Conservation (phyloP, 37 sponge, comb jelly and placozoan species). For the Beroe ovata region DNA sequence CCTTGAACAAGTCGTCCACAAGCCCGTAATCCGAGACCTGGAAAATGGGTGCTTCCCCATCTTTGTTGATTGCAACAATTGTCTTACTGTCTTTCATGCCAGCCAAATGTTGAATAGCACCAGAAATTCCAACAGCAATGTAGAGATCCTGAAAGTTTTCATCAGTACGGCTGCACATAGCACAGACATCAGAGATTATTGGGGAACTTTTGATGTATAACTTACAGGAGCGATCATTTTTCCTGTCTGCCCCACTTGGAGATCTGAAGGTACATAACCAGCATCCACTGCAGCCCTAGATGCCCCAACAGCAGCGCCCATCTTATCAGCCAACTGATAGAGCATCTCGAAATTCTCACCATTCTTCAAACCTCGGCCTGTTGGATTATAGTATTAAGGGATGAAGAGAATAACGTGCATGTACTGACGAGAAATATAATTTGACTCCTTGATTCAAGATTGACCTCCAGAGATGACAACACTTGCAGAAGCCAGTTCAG, state of each 20-base stretch:
- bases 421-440: no score
- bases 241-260: slow-evolving; percentile 99
- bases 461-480: slow-evolving; percentile 94
- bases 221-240: slow-evolving; percentile 99
- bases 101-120: slow-evolving; percentile 98
- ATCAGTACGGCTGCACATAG: no score
- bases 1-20: slow-evolving; percentile 98
- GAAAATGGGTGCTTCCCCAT: slow-evolving; percentile 98
- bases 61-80: slow-evolving; percentile 98
- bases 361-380: slow-evolving; percentile 95
- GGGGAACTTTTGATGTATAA: not conserved
- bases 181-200: not conserved
- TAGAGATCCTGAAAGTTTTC: slow-evolving; percentile 97
- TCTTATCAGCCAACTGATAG: slow-evolving; percentile 93
- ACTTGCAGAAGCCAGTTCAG: slow-evolving; percentile 88
- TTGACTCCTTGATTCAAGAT: no score
- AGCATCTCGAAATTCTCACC: slow-evolving; percentile 97
- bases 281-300: slow-evolving; percentile 99
- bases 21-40: slow-evolving; percentile 98
- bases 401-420: no score
- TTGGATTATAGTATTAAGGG: no score
- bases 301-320: slow-evolving; percentile 97
- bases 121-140: slow-evolving; percentile 99
- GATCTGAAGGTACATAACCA: slow-evolving; percentile 96
- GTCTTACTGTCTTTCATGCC: slow-evolving; percentile 99